phyloP scores from a whole-genome alignment of 2,113 vertebrate genomes.

The Ursus arctos region DNA sequence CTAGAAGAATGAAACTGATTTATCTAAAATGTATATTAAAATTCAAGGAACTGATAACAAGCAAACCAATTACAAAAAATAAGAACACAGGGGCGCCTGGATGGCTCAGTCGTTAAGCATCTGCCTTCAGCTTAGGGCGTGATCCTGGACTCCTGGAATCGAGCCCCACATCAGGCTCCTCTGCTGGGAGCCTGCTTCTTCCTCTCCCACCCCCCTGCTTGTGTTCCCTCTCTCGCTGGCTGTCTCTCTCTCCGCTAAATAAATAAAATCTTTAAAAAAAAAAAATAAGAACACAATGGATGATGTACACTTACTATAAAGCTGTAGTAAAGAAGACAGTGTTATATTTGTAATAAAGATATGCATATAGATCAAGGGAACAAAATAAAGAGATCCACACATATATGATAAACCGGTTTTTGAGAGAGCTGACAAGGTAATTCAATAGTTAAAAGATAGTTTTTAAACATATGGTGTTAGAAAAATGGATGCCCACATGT shows the following conservation, averaged over 20 bases:
- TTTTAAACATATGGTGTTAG: neutral
- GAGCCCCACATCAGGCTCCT: too few species aligned
- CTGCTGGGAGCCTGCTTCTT: too few species aligned
- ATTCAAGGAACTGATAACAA: neutral
- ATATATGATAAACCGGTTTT: neutral
- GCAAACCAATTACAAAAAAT: neutral
- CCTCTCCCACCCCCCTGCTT: too few species aligned
- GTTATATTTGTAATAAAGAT: neutral
- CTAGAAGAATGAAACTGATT: neutral
- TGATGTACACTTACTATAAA: neutral
- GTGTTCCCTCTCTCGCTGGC: too few species aligned
- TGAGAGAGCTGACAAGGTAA: neutral
- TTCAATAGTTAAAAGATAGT: neutral
- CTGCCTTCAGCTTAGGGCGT: too few species aligned
- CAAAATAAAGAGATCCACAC: neutral
- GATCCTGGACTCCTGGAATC: too few species aligned
- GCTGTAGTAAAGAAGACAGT: neutral
- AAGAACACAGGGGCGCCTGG: neutral
- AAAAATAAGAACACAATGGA: neutral
- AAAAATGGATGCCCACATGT: neutral
- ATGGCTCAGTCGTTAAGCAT: too few species aligned
- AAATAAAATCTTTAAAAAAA: too few species aligned
- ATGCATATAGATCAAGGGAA: neutral
- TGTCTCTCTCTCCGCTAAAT: too few species aligned
- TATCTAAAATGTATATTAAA: neutral